Percentiles rank a stretch among this genome's conserved stretches.
These are phyloP conservation scores for Argyrosomus regius DNA, from an alignment of 2,797 vertebrate genomes.

Conservation along the genomic window DNA sequence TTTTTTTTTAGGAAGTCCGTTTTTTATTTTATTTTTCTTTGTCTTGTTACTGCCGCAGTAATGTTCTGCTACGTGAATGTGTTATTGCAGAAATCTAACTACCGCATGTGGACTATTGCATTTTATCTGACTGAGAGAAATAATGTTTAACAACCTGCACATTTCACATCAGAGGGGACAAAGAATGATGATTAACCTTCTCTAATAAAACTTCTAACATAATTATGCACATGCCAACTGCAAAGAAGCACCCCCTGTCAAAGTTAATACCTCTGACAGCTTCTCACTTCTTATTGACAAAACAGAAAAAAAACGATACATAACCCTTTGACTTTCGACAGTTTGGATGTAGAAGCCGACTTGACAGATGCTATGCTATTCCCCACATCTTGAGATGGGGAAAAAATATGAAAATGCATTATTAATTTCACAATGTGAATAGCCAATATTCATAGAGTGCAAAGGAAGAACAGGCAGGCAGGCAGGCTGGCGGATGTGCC, in stretches of 20 bases:
- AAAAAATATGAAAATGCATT: constrained; percentile 72
- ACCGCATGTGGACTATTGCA: background rate
- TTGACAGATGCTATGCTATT: constrained; percentile 77
- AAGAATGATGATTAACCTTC: constrained; percentile 73
- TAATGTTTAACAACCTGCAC: constrained; percentile 25
- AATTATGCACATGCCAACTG: constrained; percentile 61
- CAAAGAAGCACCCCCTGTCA: constrained; percentile 58
- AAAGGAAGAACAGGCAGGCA: constrained; percentile 49
- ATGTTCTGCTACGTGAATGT: background rate
- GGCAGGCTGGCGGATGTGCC: constrained; percentile 60
- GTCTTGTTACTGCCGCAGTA: background rate
- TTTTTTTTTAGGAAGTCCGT: background rate
- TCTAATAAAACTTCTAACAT: constrained; percentile 67
- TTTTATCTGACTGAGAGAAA: constrained; percentile 30
- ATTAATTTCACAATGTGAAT: constrained; percentile 80
- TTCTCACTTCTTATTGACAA: constrained; percentile 64
- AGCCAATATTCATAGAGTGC: constrained; percentile 73
- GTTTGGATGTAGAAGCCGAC: constrained; percentile 73
- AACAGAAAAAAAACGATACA: constrained; percentile 54
- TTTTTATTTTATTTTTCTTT: background rate
- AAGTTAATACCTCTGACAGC: constrained; percentile 75
- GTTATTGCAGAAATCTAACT: background rate
- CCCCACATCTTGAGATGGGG: constrained; percentile 54
- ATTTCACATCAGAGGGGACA: constrained; percentile 56
- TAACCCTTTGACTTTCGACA: constrained; percentile 74